These are phyloP conservation scores for Congeria kusceri DNA, from an alignment of 2,888 invertebrate species.

Conservation along the genomic window DNA sequence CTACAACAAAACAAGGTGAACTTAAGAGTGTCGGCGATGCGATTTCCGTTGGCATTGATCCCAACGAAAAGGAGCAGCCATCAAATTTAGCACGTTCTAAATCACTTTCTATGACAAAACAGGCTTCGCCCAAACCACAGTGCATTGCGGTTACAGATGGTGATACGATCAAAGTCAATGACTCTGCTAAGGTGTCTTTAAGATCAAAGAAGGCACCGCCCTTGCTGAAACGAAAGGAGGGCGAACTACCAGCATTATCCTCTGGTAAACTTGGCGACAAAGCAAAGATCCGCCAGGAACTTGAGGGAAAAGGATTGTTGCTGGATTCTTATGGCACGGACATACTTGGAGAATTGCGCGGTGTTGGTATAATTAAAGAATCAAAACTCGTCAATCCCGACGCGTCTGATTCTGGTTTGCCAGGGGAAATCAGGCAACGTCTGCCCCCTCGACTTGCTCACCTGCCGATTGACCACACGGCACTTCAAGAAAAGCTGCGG, in stretches of 20 bases:
- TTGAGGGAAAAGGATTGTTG: conserved; percentile 32
- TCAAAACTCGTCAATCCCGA: not conserved
- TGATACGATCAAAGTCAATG: not conserved
- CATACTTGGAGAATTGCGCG: conserved; percentile 37
- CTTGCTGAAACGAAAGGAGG: not conserved
- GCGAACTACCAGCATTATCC: conserved; percentile 20
- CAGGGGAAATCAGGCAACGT: conserved; percentile 9
- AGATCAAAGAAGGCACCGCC: not conserved
- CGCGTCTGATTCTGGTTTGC: not conserved
- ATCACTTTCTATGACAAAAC: conserved; percentile 23
- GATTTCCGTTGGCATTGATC: not conserved
- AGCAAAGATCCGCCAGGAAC: conserved; percentile 28
- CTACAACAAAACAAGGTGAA: not conserved
- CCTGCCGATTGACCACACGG: conserved; percentile 9
- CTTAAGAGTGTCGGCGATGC: not conserved
- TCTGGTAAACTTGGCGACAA: conserved; percentile 36
- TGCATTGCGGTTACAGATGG: conserved; percentile 9
- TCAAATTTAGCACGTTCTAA: conserved; percentile 2
- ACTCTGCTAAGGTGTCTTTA: not conserved
- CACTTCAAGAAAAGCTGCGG: not conserved
- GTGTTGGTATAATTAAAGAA: conserved; percentile 37
- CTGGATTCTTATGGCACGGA: conserved; percentile 31
- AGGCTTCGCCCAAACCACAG: conserved; percentile 10
- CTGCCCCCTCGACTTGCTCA: conserved; percentile 36
- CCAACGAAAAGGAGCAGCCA: not conserved